These are phyloP conservation scores for Leucophenga maculata DNA, from an alignment of 2,888 invertebrate species.

Conservation along the genomic window DNA sequence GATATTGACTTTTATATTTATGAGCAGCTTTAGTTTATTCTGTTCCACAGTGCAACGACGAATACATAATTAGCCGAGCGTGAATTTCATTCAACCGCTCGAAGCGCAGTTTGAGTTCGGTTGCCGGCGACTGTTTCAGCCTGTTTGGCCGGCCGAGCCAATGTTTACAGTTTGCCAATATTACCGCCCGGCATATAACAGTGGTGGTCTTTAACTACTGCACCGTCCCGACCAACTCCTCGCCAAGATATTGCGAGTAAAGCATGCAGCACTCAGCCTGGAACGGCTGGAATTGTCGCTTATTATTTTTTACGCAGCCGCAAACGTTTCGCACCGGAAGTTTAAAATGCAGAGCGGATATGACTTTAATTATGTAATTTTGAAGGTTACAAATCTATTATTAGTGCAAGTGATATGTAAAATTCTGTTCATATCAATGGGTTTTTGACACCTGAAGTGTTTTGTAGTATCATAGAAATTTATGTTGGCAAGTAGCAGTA, in stretches of 20 bases:
- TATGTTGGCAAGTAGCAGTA: neutral
- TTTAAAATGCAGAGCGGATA: slow-evolving; percentile 39
- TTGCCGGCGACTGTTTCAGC: neutral
- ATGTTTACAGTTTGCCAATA: slow-evolving; percentile 52
- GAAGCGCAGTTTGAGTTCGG: neutral
- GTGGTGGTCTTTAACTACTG: slow-evolving; percentile 5
- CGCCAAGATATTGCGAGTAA: no score
- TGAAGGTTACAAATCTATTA: slow-evolving; percentile 36
- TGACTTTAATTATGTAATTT: slow-evolving; percentile 35
- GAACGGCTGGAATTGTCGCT: slow-evolving; percentile 37
- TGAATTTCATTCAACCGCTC: slow-evolving; percentile 46
- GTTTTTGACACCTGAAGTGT: no score
- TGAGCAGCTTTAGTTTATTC: no score
- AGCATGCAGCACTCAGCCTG: slow-evolving; percentile 9
- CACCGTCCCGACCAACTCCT: no score
- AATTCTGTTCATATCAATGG: no score
- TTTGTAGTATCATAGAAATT: neutral
- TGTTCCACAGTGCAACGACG: no score
- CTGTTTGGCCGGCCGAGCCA: neutral
- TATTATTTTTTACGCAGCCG: slow-evolving; percentile 7
- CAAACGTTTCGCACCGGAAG: slow-evolving; percentile 22
- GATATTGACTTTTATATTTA: no score
- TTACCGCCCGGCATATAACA: neutral
- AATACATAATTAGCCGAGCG: slow-evolving; percentile 53
- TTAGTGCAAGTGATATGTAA: neutral